Base-by-base conservation (phyloP, 1,140 invertebrate genomes). In the Ooceraea biroi region DNA sequence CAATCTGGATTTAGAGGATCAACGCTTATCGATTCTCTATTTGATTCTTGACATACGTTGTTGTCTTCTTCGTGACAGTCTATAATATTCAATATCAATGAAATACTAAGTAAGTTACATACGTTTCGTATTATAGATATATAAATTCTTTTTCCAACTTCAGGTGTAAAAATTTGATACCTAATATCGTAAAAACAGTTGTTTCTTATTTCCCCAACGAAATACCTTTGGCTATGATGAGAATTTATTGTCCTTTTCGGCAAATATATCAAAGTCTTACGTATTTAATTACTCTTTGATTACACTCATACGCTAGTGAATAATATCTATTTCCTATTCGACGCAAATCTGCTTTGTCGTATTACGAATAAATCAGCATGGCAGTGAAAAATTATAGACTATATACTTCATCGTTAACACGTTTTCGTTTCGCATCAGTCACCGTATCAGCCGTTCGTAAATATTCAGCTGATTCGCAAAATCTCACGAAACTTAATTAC, bases 351-450 rank as follows among this genome's bases (percentile, higher is more conserved):
- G 52, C 8, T 41, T 80, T 46, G 27, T 71, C 22, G 4, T 22
- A 71, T 61, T 63, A 61, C 19, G 41, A 89, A 74, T 22, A 84
- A 89, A 78, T 82, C 25, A 84, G 27, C 41, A 48, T 85, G 89
- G 87, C 89, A 89, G 89, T 89, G 88, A 65, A 71, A 90, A 90
- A 87, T 87, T 82, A 90, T 90, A 80, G 44, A 22, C 66, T 83
- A 80, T 66, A 17, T 73, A 57, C 19, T 73, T 85, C 68, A 83
- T 73, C 46, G 46, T 69, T 76, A 77, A 82, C 55, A 25, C 22
- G 46, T 65, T 58, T 78, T n/a, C 12, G 10, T 74, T 52, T 71
- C 2, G 0, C 27, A 66, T 84, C 69, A 72, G 58, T 87, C 52
- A 17, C 10, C 22, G 17, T 14, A 44, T 65, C 60, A 77, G 50